These are phyloP conservation scores for Aegithalos caudatus DNA, from an alignment of 2,113 vertebrate species.

Conservation along the genomic window DNA sequence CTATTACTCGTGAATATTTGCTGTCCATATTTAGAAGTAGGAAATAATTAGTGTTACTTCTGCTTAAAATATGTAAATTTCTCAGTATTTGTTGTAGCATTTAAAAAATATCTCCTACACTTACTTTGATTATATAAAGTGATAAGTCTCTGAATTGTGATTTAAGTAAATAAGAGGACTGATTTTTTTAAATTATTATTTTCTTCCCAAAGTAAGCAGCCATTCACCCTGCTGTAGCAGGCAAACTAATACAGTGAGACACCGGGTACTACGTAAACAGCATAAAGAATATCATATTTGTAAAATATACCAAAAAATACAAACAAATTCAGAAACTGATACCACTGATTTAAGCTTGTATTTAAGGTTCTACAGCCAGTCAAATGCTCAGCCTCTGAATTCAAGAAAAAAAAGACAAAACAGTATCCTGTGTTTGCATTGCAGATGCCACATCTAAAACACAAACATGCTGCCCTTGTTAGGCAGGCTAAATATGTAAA, in stretches of 20 bases:
- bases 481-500: neutral
- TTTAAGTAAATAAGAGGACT: neutral
- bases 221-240: neutral
- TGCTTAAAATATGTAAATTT: neutral
- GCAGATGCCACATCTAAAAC: neutral
- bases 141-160: neutral
- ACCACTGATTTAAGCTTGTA: neutral
- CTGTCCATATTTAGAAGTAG: neutral
- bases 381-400: neutral
- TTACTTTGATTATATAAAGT: neutral
- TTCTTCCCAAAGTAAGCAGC: neutral
- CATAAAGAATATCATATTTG: neutral
- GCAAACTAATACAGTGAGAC: neutral
- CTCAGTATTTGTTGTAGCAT: neutral
- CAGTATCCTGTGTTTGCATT: neutral
- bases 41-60: neutral
- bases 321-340: neutral
- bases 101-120: neutral
- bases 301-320: neutral
- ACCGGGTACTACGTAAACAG: neutral
- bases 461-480: neutral
- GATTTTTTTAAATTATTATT: neutral
- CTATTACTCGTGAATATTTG: neutral
- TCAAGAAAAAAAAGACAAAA: neutral
- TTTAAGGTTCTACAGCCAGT: neutral